Conservation (phyloP, 1,140 invertebrate genomes). For the Trinorchestia longiramus region DNA sequence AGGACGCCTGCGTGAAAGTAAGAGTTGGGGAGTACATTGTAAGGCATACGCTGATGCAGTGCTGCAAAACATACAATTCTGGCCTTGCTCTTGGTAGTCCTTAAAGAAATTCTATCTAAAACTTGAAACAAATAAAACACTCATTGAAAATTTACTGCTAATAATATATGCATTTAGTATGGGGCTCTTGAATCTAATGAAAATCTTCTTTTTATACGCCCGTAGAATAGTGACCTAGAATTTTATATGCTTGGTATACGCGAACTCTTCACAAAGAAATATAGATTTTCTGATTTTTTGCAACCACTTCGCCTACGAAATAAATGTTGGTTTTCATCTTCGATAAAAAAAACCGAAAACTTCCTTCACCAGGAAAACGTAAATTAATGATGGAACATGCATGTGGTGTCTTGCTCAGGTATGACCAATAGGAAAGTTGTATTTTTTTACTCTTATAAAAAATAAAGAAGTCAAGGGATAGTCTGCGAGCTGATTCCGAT, state of each 20-base stretch:
- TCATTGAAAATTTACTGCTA: not conserved
- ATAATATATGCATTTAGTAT: not conserved
- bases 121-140: not conserved
- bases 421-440: not conserved
- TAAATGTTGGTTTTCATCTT: not conserved
- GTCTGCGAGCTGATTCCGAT: no score
- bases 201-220: not conserved
- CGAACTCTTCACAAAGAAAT: not conserved
- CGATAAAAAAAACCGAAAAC: not conserved
- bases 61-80: not conserved
- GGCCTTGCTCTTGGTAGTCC: not conserved
- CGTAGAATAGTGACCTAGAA: not conserved
- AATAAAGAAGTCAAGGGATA: no score
- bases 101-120: not conserved
- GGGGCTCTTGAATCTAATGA: not conserved
- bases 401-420: not conserved
- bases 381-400: not conserved
- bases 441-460: not conserved
- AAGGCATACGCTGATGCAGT: not conserved
- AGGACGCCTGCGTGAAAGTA: slow-evolving; percentile 48
- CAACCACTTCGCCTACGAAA: not conserved
- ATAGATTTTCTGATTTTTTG: not conserved
- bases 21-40: not conserved
- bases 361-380: not conserved
- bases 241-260: no score